Base-by-base conservation (phyloP, 2,113 vertebrate species). In the Datnioides undecimradiatus region DNA sequence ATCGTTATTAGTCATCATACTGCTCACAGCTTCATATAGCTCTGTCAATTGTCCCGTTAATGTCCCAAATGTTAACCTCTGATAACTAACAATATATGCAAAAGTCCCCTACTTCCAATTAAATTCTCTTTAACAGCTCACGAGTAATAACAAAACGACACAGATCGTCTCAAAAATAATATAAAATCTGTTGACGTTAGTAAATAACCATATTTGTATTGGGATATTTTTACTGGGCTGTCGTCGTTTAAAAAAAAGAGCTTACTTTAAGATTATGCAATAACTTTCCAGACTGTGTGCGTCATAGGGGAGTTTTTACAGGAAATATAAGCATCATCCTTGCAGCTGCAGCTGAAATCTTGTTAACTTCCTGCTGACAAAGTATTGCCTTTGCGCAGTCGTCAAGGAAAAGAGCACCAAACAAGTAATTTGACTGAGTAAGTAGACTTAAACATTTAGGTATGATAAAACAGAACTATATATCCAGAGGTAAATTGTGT, bases 321-420 rank as follows among this genome's bases (percentile, higher is more conserved):
- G 82, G 70, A 87, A 82, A 71, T 41, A 8, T n/a, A 41, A 16
- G 14, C 16, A 11, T 10, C 5, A 23, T 4, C 6, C 0, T 7
- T 46, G 43, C 51, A 36, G n/a, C 38, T 40, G 17, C 2, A n/a
- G n/a, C n/a, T n/a, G n/a, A n/a, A n/a, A 23, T 7, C 6, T 25
- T 11, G 2, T 6, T 69, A 38, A 74, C 55, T 84, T 84, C 76
- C 69, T 69, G 14, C 0, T 27, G 19, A 59, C 1, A 13, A 14
- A 10, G n/a, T 0, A 2, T 0, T 0, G 1, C 31, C 0, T 12
- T 43, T 59, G 8, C 21, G 19, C 12, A 25, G 1, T 4, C 31
- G 1, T 17, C 27, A 6, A 36, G 14, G 5, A 8, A 41, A 9
- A 38, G 25, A 31, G 8, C 31, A 58, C 14, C 19, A 25, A 6